These are phyloP conservation scores for Scopus umbretta DNA, from an alignment of 2,113 vertebrate species.

Conservation along the genomic window DNA sequence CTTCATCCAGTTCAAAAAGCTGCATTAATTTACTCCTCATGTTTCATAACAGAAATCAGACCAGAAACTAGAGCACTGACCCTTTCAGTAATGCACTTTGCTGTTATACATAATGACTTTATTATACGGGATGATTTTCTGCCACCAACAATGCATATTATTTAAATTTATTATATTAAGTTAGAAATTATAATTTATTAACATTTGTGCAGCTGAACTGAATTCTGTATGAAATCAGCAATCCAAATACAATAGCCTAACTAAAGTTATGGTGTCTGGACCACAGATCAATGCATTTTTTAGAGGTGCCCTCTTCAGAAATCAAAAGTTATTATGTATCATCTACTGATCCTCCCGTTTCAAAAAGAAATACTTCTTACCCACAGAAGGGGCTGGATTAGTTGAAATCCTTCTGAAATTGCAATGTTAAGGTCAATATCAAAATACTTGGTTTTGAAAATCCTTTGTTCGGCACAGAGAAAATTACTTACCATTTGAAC, in stretches of 20 bases:
- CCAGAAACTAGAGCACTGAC: not conserved
- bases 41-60: not conserved
- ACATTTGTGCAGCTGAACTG: not conserved
- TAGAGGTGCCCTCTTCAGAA: not conserved
- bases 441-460: constrained; percentile 13
- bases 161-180: not conserved
- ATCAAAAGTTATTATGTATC: not conserved
- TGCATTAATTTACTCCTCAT: not conserved
- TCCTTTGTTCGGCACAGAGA: not conserved
- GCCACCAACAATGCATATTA: not conserved
- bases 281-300: not conserved
- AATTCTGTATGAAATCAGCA: not conserved
- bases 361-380: not conserved
- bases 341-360: not conserved
- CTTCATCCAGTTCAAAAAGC: not conserved
- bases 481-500: not conserved
- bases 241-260: not conserved
- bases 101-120: not conserved
- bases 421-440: not conserved
- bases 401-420: not conserved
- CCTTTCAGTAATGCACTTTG: not conserved
- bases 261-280: not conserved
- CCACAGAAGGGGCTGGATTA: not conserved
- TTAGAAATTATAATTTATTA: not conserved
- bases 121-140: not conserved